Conservation (phyloP, 2,797 vertebrate genomes). For the Manis pentadactyla region DNA sequence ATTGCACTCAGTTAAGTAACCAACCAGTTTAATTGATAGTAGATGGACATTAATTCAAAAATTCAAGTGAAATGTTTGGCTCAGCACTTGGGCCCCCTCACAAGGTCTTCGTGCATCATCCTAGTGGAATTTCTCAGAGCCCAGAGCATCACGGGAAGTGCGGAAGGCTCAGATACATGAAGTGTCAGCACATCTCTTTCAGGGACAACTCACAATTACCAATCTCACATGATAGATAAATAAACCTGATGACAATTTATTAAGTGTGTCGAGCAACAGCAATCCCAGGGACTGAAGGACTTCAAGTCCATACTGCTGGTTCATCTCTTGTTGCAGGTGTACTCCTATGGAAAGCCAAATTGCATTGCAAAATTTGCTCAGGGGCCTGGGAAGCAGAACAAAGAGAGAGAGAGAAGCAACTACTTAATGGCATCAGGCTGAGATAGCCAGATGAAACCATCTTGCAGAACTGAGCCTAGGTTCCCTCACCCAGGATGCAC, state of each 20-base stretch:
- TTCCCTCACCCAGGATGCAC: neutral
- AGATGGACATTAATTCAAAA: constrained; percentile 40
- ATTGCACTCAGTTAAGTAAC: neutral
- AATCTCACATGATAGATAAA: neutral
- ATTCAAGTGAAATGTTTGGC: constrained; percentile 51
- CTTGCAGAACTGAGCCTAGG: neutral
- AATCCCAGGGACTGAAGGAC: neutral
- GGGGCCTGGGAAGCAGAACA: neutral
- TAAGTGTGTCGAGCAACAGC: neutral
- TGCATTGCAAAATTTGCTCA: neutral
- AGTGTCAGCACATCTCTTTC: constrained; percentile 39
- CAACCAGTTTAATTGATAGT: neutral
- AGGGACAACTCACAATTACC: constrained; percentile 5
- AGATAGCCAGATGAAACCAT: neutral
- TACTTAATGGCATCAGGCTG: neutral
- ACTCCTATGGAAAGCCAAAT: neutral
- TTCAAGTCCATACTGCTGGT: neutral
- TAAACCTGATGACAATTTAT: neutral
- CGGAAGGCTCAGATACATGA: neutral
- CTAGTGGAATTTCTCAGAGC: neutral
- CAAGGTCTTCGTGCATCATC: constrained; percentile 51
- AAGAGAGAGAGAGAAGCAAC: neutral
- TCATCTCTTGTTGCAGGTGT: neutral
- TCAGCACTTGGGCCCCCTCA: neutral
- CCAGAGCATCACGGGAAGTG: neutral